Percentiles rank a stretch among this genome's conserved stretches.
These are phyloP conservation scores for Carlito syrichta DNA, from an alignment of 2,113 vertebrate species.

Conservation along the genomic window DNA sequence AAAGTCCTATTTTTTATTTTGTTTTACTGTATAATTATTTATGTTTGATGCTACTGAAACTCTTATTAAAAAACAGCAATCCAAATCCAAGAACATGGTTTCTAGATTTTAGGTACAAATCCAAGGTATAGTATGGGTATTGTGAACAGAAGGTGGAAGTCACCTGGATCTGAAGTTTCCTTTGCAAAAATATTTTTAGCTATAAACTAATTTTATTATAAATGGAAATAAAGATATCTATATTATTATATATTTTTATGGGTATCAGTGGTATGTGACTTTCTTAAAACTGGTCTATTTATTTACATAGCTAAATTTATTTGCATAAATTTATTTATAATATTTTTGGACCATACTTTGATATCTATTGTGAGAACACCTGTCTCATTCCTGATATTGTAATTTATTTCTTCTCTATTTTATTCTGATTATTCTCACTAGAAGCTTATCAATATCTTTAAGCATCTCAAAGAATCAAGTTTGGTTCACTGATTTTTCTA, in stretches of 20 bases:
- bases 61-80: too few relatives aligned
- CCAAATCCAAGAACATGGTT: background rate
- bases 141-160: background rate
- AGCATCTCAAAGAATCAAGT: background rate
- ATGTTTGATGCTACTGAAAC: too few relatives aligned
- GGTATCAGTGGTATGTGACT: background rate
- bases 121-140: background rate
- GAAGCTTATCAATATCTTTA: background rate
- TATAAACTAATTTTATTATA: background rate
- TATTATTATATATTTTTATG: background rate
- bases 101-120: background rate
- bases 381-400: background rate
- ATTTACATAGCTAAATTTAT: background rate
- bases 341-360: background rate
- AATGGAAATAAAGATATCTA: background rate
- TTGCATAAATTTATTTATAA: background rate
- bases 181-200: background rate
- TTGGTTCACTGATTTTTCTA: background rate
- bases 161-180: background rate
- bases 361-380: background rate
- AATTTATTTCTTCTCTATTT: background rate
- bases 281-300: background rate
- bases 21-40: background rate
- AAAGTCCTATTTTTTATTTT: background rate
- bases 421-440: background rate